Conservation (phyloP, 2,113 vertebrate species). For the Lophochroa leadbeateri region DNA sequence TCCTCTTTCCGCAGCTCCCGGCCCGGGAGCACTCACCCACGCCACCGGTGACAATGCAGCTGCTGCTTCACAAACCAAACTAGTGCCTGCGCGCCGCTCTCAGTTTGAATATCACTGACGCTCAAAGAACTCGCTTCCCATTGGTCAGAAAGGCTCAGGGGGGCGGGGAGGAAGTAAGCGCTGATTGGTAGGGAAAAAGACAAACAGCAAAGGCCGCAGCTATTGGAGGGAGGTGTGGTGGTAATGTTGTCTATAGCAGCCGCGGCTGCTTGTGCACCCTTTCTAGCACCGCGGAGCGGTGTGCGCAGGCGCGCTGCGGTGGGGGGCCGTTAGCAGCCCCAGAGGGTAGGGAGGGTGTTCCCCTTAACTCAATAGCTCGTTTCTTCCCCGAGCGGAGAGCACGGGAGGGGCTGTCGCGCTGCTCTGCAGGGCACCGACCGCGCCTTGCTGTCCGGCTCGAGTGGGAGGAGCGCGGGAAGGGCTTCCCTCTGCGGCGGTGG, state of each 20-base stretch:
- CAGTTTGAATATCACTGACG: background rate
- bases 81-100: rapidly evolving
- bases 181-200: background rate
- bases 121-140: background rate
- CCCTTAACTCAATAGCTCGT: rapidly evolving
- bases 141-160: background rate
- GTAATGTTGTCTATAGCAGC: rapidly evolving
- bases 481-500: too few species aligned
- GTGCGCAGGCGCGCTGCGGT: background rate
- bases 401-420: rapidly evolving
- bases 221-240: rapidly evolving
- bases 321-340: rapidly evolving
- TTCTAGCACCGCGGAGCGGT: background rate
- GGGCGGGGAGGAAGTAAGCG: background rate
- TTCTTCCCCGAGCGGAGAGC: rapidly evolving
- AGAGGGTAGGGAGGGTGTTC: rapidly evolving
- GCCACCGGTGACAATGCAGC: rapidly evolving
- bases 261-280: rapidly evolving
- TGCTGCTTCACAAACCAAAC: rapidly evolving
- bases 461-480: too few species aligned
- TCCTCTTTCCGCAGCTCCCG: too few species aligned
- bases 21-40: background rate
- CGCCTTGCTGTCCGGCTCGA: background rate
- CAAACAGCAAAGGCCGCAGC: too few species aligned
- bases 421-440: rapidly evolving